Percentiles rank a stretch among this genome's conserved stretches.
Conservation (phyloP, 2,888 invertebrate species). For the Linnaemya tessellans region DNA sequence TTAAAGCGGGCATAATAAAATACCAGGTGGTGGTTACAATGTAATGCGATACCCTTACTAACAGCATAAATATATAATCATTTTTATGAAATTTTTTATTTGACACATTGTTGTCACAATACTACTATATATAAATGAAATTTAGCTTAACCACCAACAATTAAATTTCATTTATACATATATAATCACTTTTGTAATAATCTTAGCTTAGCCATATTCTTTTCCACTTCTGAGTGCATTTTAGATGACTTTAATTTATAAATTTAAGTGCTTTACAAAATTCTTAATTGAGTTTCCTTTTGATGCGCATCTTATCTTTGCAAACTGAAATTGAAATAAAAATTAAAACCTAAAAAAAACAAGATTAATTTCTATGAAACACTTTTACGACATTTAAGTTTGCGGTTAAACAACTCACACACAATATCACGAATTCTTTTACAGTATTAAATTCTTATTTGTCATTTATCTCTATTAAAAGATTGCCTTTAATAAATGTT, state of each 20-base stretch:
- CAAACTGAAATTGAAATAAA: background rate
- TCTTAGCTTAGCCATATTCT: background rate
- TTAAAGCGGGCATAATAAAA: no score
- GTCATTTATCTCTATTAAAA: conserved; percentile 43
- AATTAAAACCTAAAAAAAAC: background rate
- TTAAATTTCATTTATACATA: no score
- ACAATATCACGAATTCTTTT: background rate
- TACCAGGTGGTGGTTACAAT: no score
- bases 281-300: conserved; percentile 1
- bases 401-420: conserved; percentile 24
- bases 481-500: conserved; percentile 53
- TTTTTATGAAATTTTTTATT: no score
- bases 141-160: no score
- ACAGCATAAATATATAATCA: no score
- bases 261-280: background rate
- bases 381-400: conserved; percentile 21
- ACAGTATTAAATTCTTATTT: conserved; percentile 44
- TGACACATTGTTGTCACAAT: no score
- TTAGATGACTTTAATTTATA: background rate
- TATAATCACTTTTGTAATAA: background rate
- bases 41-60: no score
- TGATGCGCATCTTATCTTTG: conserved; percentile 6
- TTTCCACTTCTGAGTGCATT: background rate
- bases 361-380: background rate
- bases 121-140: no score